A percentile compares a stretch with the other conserved stretches of the same genome.
Evolutionary conservation across 1,140 invertebrate species (phyloP).

Genomic region (Luehdorfia chinensis): DNA sequence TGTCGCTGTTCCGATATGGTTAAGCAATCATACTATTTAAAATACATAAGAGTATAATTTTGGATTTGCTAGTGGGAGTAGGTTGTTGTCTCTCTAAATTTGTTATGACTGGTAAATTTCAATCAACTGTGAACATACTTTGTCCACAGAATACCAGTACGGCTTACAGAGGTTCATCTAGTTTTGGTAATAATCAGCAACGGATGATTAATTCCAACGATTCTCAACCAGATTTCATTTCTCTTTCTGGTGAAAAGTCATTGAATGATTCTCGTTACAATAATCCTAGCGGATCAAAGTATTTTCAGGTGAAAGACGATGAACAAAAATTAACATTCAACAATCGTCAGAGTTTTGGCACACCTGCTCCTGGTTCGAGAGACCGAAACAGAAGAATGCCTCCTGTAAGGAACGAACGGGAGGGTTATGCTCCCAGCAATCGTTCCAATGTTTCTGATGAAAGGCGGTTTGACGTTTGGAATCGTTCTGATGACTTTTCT

Average conservation of each 20-base stretch:
- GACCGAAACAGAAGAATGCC: background rate
- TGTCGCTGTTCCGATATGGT: too few species aligned
- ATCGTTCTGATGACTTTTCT: background rate
- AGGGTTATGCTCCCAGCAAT: background rate
- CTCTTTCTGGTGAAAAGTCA: background rate
- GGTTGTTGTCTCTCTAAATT: too few species aligned
- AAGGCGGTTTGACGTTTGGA: background rate
- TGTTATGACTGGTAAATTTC: too few species aligned
- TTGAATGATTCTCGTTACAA: background rate
- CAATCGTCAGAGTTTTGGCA: too few species aligned
- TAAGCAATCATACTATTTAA: too few species aligned
- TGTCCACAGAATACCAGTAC: slow-evolving; percentile 7
- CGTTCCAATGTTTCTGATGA: background rate
- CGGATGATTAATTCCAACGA: background rate
- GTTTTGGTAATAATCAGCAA: background rate
- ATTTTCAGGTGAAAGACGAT: slow-evolving; percentile 1
- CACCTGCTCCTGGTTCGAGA: too few species aligned
- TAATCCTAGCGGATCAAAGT: background rate
- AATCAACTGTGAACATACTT: slow-evolving; percentile 12
- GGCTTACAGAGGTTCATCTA: background rate
- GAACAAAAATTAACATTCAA: background rate
- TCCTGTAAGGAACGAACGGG: background rate
- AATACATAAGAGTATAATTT: too few species aligned
- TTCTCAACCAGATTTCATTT: background rate
- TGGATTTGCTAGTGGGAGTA: too few species aligned